Evolutionary conservation across 1,140 invertebrate species (phyloP).

Genomic region (Pachypeltis micranthus): DNA sequence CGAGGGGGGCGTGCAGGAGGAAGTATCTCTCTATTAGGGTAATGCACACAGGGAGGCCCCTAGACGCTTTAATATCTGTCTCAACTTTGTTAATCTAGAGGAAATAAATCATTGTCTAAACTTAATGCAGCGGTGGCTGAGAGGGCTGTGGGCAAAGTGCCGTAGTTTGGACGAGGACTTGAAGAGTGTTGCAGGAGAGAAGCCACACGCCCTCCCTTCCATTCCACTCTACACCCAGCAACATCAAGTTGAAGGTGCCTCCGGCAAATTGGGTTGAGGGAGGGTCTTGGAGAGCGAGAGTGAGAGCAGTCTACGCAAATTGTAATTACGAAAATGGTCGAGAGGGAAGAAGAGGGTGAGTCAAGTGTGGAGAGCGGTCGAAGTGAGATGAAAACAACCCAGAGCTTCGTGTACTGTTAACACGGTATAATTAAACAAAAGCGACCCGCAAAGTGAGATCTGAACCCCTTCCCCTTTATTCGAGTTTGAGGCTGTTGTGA

Average conservation of each 20-base stretch:
- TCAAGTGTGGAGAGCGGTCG: neutral
- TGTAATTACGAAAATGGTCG: neutral
- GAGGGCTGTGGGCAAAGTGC: neutral
- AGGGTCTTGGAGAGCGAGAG: neutral
- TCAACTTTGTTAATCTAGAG: constrained; percentile 6
- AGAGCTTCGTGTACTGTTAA: too few relatives aligned
- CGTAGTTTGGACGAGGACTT: neutral
- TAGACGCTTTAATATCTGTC: constrained; percentile 3
- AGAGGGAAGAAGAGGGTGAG: neutral
- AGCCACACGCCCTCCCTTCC: too few relatives aligned
- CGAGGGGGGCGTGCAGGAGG: neutral
- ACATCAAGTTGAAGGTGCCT: constrained; percentile 2
- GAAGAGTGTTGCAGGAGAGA: neutral
- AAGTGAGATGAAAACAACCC: neutral
- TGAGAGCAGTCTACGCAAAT: neutral
- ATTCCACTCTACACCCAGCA: too few relatives aligned
- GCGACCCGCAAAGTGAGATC: too few relatives aligned
- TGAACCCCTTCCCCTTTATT: too few relatives aligned
- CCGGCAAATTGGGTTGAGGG: constrained; percentile 2
- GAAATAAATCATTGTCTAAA: constrained; percentile 4
- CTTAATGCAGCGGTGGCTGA: neutral
- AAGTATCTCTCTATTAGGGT: constrained; percentile 6
- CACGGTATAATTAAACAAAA: neutral
- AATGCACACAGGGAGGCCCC: neutral
- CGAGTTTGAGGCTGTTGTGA: too few relatives aligned